Percentiles rank a stretch among this genome's conserved stretches.
Conservation (phyloP, 64 coral and sea anemone species). For the Montipora efflorescens region DNA sequence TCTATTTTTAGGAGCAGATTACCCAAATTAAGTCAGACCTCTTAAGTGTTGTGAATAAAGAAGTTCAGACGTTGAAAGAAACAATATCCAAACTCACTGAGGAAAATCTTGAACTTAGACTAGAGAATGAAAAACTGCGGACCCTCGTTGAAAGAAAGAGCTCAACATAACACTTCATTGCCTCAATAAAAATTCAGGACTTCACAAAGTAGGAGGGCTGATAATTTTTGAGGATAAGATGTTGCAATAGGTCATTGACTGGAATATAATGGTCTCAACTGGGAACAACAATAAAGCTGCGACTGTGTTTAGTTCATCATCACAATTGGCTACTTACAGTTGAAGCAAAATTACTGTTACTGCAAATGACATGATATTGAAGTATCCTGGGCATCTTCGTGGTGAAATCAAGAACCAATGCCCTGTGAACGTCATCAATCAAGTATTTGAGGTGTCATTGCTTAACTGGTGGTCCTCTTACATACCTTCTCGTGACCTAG, state of each 20-base stretch:
- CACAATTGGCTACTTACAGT: neutral
- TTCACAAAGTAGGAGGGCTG: too few relatives aligned
- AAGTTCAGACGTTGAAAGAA: conserved; percentile 97
- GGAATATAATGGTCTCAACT: neutral
- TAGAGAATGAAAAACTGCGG: conserved; percentile 93
- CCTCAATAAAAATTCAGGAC: neutral
- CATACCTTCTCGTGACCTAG: neutral
- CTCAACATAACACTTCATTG: conserved; percentile 12
- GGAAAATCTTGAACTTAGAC: conserved; percentile 90
- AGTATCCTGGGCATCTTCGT: neutral
- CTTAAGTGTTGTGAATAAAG: conserved; percentile 89
- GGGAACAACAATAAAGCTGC: neutral
- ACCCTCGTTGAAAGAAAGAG: conserved; percentile 44
- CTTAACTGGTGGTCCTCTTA: neutral
- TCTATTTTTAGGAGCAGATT: conserved; percentile 87
- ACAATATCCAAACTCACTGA: conserved; percentile 95
- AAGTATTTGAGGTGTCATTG: neutral
- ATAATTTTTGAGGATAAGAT: neutral
- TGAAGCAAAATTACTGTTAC: neutral
- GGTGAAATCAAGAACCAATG: neutral
- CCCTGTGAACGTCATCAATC: neutral
- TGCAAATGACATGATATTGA: neutral
- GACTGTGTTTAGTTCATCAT: too few relatives aligned
- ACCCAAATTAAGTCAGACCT: conserved; percentile 94
- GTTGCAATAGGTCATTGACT: neutral